A percentile compares a stretch with the other conserved stretches of the same genome.
phyloP scores from a whole-genome alignment of 2,797 vertebrate species.

The Crocodylus rhombifer region DNA sequence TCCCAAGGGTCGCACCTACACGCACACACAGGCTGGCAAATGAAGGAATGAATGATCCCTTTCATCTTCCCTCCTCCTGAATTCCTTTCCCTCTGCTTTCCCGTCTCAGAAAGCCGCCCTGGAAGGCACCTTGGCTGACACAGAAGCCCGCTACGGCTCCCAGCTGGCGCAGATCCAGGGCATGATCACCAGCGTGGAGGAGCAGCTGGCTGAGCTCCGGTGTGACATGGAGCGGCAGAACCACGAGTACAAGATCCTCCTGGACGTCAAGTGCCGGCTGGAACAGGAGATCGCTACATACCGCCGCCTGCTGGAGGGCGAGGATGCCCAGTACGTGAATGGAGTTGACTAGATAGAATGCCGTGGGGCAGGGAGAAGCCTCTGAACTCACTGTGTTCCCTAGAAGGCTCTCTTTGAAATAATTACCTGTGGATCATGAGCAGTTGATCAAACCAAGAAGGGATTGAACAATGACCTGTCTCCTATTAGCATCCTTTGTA shows the following conservation, averaged over 20 bases:
- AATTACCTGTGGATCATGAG: not conserved
- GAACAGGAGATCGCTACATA: conserved; percentile 89
- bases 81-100: accelerated
- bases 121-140: conserved; percentile 90
- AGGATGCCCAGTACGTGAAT: conserved; percentile 79
- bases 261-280: conserved; percentile 85
- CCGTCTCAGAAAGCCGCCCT: conserved; percentile 87
- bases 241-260: conserved; percentile 85
- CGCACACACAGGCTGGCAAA: accelerated
- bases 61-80: accelerated
- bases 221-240: conserved; percentile 85
- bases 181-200: conserved; percentile 81
- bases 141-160: conserved; percentile 86
- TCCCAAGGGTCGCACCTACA: accelerated
- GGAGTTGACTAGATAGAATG: accelerated
- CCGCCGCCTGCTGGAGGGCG: conserved; percentile 85
- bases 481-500: not conserved
- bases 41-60: accelerated
- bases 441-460: accelerated
- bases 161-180: conserved; percentile 87
- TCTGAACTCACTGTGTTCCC: not conserved
- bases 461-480: not conserved
- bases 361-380: accelerated
- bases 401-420: accelerated
- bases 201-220: conserved; percentile 84